These are phyloP conservation scores for Gobio gobio DNA, from an alignment of 2,113 vertebrate genomes.

Conservation along the genomic window DNA sequence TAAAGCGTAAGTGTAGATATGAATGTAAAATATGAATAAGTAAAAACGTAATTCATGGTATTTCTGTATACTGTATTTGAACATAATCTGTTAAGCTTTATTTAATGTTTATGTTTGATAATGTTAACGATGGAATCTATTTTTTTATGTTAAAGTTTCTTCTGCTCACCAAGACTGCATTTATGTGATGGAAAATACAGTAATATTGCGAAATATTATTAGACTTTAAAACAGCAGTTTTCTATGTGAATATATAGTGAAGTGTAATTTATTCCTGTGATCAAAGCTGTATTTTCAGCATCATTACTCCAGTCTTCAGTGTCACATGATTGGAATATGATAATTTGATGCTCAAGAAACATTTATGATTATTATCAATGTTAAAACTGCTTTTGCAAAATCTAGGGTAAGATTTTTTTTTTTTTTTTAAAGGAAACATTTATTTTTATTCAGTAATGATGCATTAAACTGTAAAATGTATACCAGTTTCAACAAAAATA, in stretches of 20 bases:
- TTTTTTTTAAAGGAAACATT: neutral
- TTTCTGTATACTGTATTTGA: neutral
- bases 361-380: too few species aligned
- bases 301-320: neutral
- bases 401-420: neutral
- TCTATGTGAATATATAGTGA: neutral
- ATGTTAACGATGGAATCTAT: neutral
- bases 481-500: neutral
- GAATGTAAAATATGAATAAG: neutral
- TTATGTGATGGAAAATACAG: neutral
- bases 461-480: neutral
- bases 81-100: neutral
- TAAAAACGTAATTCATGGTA: neutral
- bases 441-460: neutral
- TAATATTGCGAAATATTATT: neutral
- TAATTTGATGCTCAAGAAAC: neutral
- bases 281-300: neutral
- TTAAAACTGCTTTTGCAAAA: neutral
- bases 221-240: neutral
- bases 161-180: neutral
- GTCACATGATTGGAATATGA: neutral
- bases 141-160: too few species aligned
- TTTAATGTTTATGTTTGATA: neutral
- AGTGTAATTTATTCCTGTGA: neutral
- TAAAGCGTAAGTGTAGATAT: neutral